Conservation (phyloP, 2,113 vertebrate species). For the Tachysurus vachellii region DNA sequence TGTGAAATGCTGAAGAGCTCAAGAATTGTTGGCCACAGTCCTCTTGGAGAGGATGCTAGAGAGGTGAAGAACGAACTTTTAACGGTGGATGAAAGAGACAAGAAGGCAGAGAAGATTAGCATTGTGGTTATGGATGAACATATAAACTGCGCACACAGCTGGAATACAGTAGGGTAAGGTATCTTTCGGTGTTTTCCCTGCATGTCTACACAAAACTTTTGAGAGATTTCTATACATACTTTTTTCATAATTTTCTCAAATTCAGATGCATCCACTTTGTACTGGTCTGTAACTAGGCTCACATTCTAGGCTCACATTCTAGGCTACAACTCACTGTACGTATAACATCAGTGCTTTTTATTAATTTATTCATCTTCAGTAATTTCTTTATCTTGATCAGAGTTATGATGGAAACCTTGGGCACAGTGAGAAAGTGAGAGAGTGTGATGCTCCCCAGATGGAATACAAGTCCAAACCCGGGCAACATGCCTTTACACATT, state of each 20-base stretch:
- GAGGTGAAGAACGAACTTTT: neutral
- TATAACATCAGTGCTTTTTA: neutral
- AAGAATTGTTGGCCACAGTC: neutral
- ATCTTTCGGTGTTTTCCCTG: neutral
- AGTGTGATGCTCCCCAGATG: neutral
- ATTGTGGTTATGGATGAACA: neutral
- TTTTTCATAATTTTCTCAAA: neutral
- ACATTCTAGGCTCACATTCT: too few species aligned
- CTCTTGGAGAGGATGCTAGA: neutral
- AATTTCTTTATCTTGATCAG: neutral
- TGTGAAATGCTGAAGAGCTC: neutral
- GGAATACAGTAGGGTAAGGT: constrained; percentile 42
- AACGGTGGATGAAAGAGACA: neutral
- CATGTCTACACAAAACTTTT: neutral
- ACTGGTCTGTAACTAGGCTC: neutral
- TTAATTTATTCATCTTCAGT: too few species aligned
- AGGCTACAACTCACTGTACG: neutral
- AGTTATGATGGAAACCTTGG: neutral
- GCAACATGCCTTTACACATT: neutral
- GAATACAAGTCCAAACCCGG: neutral
- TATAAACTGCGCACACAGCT: neutral
- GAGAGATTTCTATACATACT: neutral
- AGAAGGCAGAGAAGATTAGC: neutral
- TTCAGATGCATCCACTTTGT: neutral
- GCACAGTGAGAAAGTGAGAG: neutral